These are phyloP conservation scores for Epinotia demarniana DNA, from an alignment of 2,888 invertebrate species.

Conservation along the genomic window DNA sequence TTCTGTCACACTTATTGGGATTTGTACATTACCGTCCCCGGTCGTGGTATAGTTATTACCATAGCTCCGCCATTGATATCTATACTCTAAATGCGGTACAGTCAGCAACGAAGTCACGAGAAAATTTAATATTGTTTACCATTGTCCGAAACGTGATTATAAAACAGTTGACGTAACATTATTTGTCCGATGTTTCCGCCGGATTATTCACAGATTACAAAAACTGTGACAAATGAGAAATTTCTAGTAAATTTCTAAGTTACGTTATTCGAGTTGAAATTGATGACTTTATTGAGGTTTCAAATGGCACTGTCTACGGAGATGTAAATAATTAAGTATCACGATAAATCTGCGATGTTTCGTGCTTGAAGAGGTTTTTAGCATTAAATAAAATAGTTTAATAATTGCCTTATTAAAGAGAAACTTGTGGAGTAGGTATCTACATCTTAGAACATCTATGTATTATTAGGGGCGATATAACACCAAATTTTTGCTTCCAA, in stretches of 20 bases:
- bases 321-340: conserved; percentile 8
- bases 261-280: conserved; percentile 58
- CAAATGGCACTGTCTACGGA: conserved; percentile 16
- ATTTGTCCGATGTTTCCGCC: conserved; percentile 50
- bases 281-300: conserved; percentile 22
- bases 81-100: neutral
- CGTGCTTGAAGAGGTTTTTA: conserved; percentile 4
- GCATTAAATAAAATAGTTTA: neutral
- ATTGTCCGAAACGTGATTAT: conserved; percentile 27
- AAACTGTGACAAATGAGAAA: conserved; percentile 62
- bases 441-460: no score
- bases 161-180: conserved; percentile 30
- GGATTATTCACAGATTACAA: conserved; percentile 65
- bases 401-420: no score
- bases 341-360: conserved; percentile 1
- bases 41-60: no score
- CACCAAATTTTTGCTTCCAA: no score
- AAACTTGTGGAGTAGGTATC: no score
- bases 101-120: conserved; percentile 23
- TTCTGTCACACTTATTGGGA: no score
- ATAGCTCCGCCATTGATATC: no score
- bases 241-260: conserved; percentile 56
- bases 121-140: conserved; percentile 27
- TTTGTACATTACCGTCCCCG: no score
- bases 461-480: no score